Evolutionary conservation across 2,113 vertebrate genomes (phyloP).

Genomic region (Osmerus eperlanus): DNA sequence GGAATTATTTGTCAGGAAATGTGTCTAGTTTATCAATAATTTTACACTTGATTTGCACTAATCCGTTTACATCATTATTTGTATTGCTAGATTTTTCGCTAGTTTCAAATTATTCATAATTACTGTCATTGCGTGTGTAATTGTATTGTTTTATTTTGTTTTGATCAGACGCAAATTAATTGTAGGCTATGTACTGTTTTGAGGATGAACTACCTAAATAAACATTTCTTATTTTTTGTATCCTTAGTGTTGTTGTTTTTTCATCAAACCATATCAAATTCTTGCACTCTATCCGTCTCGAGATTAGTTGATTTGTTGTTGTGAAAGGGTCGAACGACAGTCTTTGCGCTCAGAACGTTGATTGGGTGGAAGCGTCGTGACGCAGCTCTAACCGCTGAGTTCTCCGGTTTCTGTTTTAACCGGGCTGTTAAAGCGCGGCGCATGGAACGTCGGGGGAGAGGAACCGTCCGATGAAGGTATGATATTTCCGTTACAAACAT

Average conservation of each 20-base stretch:
- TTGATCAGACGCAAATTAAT: too few species aligned
- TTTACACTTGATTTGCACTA: too few species aligned
- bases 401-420: background rate
- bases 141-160: too few species aligned
- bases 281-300: too few species aligned
- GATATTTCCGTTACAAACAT: background rate
- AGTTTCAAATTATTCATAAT: background rate
- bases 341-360: background rate
- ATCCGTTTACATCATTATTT: too few species aligned
- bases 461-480: background rate
- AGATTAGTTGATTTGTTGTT: background rate
- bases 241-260: background rate
- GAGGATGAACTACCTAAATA: slow-evolving; percentile 1
- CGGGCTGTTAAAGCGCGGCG: background rate
- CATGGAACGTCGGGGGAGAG: background rate
- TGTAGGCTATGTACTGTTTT: background rate
- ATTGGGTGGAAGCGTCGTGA: background rate
- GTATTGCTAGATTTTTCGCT: background rate
- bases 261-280: background rate
- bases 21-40: too few species aligned
- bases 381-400: background rate
- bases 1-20: too few species aligned
- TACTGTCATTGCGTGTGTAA: background rate
- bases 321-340: background rate
- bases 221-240: slow-evolving; percentile 8